Base-by-base conservation (phyloP, 2,888 invertebrate species). In the Pachymerium ferrugineum region DNA sequence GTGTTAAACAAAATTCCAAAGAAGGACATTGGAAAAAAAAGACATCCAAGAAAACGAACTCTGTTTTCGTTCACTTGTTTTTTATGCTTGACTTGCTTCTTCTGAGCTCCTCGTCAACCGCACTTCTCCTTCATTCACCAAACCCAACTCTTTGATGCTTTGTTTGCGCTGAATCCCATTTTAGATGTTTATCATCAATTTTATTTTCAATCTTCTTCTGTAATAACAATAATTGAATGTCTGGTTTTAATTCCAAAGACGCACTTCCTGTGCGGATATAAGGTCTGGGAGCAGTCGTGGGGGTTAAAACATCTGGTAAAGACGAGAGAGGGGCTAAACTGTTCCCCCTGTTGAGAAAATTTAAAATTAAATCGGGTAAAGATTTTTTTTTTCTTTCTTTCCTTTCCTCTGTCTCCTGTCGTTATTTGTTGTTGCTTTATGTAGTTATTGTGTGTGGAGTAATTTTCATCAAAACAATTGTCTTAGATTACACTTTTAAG, bases 21-120 rank as follows among this genome's bases (percentile, higher is more conserved):
- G 62, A 62, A 62, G 62, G 62, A 62, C 25, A n/a, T 62, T 28
- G 62, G n/a, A 10, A n/a, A 8, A n/a, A n/a, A n/a, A n/a, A n/a
- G n/a, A n/a, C n/a, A n/a, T n/a, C n/a, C n/a, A n/a, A 28, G 12
- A 25, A 28, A 28, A 62, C 12, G 28, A 38, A 62, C 25, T 25
- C 62, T 62, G 62, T 62, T 62, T 62, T 62, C n/a, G n/a, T n/a
- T n/a, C 62, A 28, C 62, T 62, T 62, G 62, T 62, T 62, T 62
- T n/a, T 22, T 25, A 62, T 62, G 62, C 62, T 62, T 25, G 25
- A 62, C 62, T 62, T 62, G 62, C 25, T 22, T 62, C 28, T 62
- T 5, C n/a, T 62, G 22, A 22, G 47, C 62, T n/a, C n/a, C n/a
- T n/a, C n/a, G n/a, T n/a, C n/a, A n/a, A n/a, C n/a, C n/a, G n/a